Evolutionary conservation across 2,113 vertebrate genomes (phyloP), one percentile per base, ranked within the genome.

Genomic region (Benitochromis conjunctus): DNA sequence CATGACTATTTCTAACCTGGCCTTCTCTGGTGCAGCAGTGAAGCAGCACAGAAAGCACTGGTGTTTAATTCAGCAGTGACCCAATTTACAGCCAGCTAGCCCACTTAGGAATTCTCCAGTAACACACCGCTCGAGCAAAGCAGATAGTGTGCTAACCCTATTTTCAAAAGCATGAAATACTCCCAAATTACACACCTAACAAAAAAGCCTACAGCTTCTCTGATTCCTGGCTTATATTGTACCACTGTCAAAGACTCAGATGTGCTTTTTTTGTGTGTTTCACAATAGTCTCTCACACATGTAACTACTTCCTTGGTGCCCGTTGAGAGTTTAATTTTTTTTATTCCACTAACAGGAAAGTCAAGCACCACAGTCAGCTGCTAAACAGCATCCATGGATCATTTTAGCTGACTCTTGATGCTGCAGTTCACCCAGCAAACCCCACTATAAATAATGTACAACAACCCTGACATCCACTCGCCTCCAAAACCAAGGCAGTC

Each of bases 31-130:
- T n/a, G 54, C 88, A 79, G 87, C 83, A 83, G 41, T 60, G 57
- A 69, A 77, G 83, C 74, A 83, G 60, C 82, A 77, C 78, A 74
- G 84, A 81, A 57, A 79, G 82, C 88, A 84, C 76, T 85, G 85
- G 85, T 91, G 88, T 94, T 93, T 94, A 95, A 93, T 94, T 94
- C 92, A 94, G 89, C 89, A 87, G 83, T 95, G 95, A 95, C 95
- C 95, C 91, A 95, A 79, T 95, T 95, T 91, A 85, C 80, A 88
- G 71, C 86, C 85, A 87, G 62, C 48, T 74, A 88, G 82, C 79
- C 86, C 91, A 92, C 91, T 86, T 55, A 92, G 86, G 92, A 90
- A 94, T 93, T 85, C 86, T 85, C 81, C 86, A 83, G 86, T 74
- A 84, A 86, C 84, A 91, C 88, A 90, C 38, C 36, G 38, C 64